Conservation (phyloP, 2,113 vertebrate species). For the Quiscalus mexicanus region DNA sequence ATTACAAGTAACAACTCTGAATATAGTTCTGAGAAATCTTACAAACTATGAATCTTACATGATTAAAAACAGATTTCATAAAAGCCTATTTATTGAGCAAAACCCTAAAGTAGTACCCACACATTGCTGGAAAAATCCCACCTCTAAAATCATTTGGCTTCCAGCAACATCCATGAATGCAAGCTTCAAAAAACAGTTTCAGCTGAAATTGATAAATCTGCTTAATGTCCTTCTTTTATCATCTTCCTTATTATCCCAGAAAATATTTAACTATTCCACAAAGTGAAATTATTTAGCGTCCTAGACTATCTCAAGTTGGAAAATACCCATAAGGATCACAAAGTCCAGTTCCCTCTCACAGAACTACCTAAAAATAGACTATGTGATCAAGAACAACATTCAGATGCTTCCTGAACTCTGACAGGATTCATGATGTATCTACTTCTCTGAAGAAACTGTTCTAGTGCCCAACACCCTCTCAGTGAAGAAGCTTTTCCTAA, state of each 20-base stretch:
- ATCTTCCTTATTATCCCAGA: not conserved
- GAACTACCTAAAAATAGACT: not conserved
- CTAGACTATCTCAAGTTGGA: not conserved
- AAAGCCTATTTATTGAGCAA: not conserved
- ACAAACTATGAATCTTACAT: not conserved
- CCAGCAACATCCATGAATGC: not conserved
- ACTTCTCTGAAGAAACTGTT: not conserved
- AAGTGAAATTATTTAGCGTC: not conserved
- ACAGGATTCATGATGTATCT: not conserved
- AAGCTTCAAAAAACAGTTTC: not conserved
- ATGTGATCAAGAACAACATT: not conserved
- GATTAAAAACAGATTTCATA: not conserved
- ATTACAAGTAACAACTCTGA: not conserved
- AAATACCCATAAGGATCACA: not conserved
- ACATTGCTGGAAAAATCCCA: not conserved
- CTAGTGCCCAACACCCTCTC: not conserved
- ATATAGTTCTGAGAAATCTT: not conserved
- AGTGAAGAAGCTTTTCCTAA: not conserved
- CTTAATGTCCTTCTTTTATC: not conserved
- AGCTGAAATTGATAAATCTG: not conserved
- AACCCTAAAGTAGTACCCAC: not conserved
- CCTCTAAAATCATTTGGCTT: not conserved
- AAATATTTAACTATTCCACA: not conserved
- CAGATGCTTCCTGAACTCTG: not conserved
- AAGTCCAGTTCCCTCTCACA: not conserved